These are phyloP conservation scores for Astur gentilis DNA, from an alignment of 2,113 vertebrate species.

Conservation along the genomic window DNA sequence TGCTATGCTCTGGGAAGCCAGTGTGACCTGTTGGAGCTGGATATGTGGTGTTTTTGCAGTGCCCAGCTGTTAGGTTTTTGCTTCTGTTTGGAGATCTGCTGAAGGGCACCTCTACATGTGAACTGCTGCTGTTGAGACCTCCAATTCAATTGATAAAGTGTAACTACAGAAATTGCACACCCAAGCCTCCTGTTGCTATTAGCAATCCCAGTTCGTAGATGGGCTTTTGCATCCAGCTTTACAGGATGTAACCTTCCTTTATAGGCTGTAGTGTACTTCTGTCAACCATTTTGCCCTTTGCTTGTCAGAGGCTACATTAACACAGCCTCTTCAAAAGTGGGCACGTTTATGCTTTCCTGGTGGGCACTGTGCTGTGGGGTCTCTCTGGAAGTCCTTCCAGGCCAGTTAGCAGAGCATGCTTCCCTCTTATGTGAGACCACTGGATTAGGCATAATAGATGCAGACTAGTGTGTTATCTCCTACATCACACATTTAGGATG, in stretches of 20 bases:
- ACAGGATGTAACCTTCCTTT: background rate
- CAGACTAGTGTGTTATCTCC: background rate
- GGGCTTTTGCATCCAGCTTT: background rate
- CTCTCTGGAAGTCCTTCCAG: background rate
- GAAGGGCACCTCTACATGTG: background rate
- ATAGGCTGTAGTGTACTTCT: background rate
- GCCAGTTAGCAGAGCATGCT: background rate
- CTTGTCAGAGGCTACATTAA: background rate
- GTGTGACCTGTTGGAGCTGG: background rate
- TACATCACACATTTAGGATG: background rate
- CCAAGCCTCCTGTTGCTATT: background rate
- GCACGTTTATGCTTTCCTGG: accelerated
- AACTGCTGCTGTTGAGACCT: background rate
- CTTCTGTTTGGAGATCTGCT: background rate
- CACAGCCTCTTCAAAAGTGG: too few species aligned
- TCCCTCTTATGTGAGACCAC: background rate
- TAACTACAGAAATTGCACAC: background rate
- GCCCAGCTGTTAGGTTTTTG: background rate
- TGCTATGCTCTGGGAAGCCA: background rate
- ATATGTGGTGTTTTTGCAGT: background rate
- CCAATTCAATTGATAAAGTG: background rate
- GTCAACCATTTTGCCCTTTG: background rate
- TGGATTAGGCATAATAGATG: background rate
- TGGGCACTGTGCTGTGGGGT: accelerated
- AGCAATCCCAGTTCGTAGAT: background rate